A percentile compares a stretch with the other conserved stretches of the same genome.
These are phyloP conservation scores for Protophormia terraenovae DNA, from an alignment of 2,888 invertebrate species.

Conservation along the genomic window DNA sequence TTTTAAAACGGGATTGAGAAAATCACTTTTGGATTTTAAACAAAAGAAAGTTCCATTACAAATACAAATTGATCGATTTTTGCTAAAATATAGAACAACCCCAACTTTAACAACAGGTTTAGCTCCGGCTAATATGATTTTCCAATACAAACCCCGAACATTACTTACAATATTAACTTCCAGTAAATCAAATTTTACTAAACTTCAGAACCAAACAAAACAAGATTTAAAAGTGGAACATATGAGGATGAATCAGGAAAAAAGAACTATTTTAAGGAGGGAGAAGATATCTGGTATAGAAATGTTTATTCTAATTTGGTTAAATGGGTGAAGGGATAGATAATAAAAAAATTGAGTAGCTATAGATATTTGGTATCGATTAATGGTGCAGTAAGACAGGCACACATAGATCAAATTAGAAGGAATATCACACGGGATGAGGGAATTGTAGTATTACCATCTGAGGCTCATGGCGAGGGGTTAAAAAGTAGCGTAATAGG, in stretches of 20 bases:
- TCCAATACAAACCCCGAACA: constrained; percentile 26
- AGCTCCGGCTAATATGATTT: constrained; percentile 3
- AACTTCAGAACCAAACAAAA: no score
- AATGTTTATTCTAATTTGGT: no score
- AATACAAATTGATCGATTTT: neutral
- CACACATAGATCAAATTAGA: neutral
- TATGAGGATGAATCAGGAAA: no score
- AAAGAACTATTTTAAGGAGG: no score
- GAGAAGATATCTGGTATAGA: no score
- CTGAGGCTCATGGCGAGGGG: neutral
- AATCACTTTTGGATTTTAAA: constrained; percentile 3
- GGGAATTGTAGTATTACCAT: neutral
- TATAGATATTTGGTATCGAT: neutral
- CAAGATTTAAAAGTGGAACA: no score
- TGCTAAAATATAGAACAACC: constrained; percentile 19
- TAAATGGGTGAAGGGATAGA: neutral
- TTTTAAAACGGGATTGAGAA: constrained; percentile 7
- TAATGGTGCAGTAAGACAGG: neutral
- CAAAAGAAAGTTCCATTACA: neutral
- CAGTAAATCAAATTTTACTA: neutral
- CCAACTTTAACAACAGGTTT: constrained; percentile 12
- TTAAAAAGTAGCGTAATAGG: neutral
- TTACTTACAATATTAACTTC: neutral
- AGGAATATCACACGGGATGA: neutral
- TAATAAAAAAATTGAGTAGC: neutral